Base-by-base conservation (phyloP, 2,888 invertebrate species). In the Bhutanitis thaidina region DNA sequence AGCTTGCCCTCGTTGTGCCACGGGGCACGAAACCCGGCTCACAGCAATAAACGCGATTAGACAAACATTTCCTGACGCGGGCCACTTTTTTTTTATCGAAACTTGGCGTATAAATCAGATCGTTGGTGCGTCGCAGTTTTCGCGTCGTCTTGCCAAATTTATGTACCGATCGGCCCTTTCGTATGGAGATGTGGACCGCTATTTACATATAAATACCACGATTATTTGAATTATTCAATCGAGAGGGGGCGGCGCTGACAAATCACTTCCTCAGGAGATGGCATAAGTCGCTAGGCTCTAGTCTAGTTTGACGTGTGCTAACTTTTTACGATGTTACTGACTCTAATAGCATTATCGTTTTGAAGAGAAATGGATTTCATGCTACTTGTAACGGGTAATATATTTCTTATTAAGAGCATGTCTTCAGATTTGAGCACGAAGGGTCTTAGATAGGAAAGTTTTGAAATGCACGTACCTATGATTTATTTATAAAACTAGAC, bases 221-320 rank as follows among this genome's bases (percentile, higher is more conserved):
- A 89, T 89, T 89, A 89, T 89, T 89, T 89, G 89, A 89, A 89
- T 89, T 89, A 89, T 89, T 89, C 89, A 89, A 89, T 89, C 86
- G 89, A 88, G 89, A 87, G 87, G 87, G 88, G 88, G 89, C 85
- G 89, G 78, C 81, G 73, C 86, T 89, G 89, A 89, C 89, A 88
- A 88, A 89, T 89, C 87, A 83, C 86, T 89, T 89, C 88, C 89
- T 88, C 77, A 74, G 79, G 84, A 86, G 85, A 86, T 83, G 80
- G 79, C 79, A 78, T 80, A 77, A 80, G 82, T 82, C 80, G 75
- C 77, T 77, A 76, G 79, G 80, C 80, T 78, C 65, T 71, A 77
- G 75, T 79, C 78, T 67, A 70, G 70, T 67, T 71, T 78, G 78
- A 82, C 80, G 79, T 80, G 83, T 74, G 74, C 65, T 69, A 64